Conservation (phyloP, 2,888 invertebrate genomes). For the Temnothorax unifasciatus region DNA sequence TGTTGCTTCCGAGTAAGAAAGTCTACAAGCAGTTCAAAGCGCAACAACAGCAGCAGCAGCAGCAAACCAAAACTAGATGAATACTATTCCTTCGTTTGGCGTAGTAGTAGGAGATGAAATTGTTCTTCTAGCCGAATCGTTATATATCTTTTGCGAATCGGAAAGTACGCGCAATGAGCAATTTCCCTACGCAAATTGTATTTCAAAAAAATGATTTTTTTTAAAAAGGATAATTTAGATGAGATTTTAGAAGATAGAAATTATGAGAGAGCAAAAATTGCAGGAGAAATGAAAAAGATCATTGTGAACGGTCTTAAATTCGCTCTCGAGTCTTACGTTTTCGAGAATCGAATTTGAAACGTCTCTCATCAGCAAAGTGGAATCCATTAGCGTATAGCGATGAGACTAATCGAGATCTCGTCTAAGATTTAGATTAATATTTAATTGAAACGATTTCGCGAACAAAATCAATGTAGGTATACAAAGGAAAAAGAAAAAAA, state of each 20-base stretch:
- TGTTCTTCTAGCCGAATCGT: conserved; percentile 37
- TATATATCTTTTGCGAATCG: conserved; percentile 1
- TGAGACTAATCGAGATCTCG: conserved; percentile 5
- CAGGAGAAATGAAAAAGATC: neutral
- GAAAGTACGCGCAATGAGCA: neutral
- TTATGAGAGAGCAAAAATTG: neutral
- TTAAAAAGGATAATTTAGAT: conserved; percentile 24
- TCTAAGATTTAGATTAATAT: conserved; percentile 21
- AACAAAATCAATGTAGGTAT: conserved; percentile 20
- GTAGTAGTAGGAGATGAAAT: neutral
- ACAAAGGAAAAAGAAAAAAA: neutral
- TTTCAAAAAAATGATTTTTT: neutral
- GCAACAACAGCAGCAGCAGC: conserved; percentile 87
- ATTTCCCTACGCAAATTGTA: neutral
- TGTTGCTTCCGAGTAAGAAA: conserved; percentile 93
- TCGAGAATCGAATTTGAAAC: neutral
- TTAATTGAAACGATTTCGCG: neutral
- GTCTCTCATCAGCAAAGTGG: neutral
- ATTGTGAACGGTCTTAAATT: conserved; percentile 17
- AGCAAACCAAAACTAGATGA: conserved; percentile 85
- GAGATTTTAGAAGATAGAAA: conserved; percentile 39
- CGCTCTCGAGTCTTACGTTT: neutral
- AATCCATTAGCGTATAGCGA: neutral
- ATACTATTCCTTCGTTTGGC: conserved; percentile 39
- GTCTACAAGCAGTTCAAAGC: conserved; percentile 93